Base-by-base conservation (phyloP, 2,113 vertebrate genomes). In the Limanda limanda region DNA sequence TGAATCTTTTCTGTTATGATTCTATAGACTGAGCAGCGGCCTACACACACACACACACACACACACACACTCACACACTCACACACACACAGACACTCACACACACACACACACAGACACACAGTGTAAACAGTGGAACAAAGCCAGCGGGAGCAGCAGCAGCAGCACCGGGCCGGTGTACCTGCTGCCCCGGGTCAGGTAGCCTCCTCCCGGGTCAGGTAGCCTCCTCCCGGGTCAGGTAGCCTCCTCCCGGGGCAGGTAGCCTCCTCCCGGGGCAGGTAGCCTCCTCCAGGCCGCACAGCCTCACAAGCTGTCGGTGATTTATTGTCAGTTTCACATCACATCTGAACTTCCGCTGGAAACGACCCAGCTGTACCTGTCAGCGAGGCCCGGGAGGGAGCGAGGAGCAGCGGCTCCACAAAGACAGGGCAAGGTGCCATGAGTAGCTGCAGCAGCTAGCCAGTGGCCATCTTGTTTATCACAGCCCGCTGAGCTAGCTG, bases 391-490 rank as follows among this genome's bases (percentile, higher is more conserved):
- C 4, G 47, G 15, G 11, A 4, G 13, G 14, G 45, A 18, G 47
- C 24, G 51, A 17, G 47, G n/a, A n/a, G 40, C 71, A 10, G 69
- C 74, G 57, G n/a, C 72, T 51, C 47, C 87, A 93, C 90, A 93
- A 94, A 91, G 92, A 89, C 87, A 71, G 89, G 89, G 90, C 89
- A 82, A 68, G 76, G 73, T 91, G 89, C 87, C 88, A 90, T 84
- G 79, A 75, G 67, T 69, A 83, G 89, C 87, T 81, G 75, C 85
- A 85, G 20, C 8, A 13, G 81, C 79, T 90, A 91, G 83, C 89
- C 91, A 87, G 94, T 91, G 91, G 94, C 94, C 94, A 95, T 95
- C 93, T 95, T 95, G 94, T 95, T 93, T 93, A 82, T 86, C 81
- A 42, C 17, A 60, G 86, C 63, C 35, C 14, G 78, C 86, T 79